phyloP scores from a whole-genome alignment of 2,797 vertebrate genomes.

The Pangasius macronema region DNA sequence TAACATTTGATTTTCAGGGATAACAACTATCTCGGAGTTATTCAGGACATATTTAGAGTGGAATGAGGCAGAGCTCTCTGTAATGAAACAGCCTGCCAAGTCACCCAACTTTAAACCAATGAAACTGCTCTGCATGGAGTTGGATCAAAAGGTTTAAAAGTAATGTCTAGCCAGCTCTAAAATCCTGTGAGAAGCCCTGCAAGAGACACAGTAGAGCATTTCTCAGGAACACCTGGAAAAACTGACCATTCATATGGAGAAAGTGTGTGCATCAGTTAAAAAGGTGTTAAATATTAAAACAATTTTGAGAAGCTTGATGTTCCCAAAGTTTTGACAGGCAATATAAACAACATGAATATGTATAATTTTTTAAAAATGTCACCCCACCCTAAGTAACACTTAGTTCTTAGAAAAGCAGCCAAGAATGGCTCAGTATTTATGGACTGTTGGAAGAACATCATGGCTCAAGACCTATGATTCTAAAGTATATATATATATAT shows the following conservation, averaged over 20 bases:
- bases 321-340: slow-evolving; percentile 13
- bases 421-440: slow-evolving; percentile 11
- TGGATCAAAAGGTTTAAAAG: slow-evolving; percentile 19
- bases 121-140: slow-evolving; percentile 11
- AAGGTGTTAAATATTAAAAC: neutral
- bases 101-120: slow-evolving; percentile 6
- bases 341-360: neutral
- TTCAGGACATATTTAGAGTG: neutral
- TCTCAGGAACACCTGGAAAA: slow-evolving; percentile 12
- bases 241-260: neutral
- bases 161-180: slow-evolving; percentile 1
- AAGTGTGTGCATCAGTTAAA: neutral
- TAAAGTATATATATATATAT: neutral
- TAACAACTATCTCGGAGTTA: neutral
- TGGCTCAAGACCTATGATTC: neutral
- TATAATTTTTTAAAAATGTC: neutral
- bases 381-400: neutral
- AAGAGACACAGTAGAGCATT: neutral
- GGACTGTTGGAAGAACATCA: slow-evolving; percentile 3
- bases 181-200: neutral
- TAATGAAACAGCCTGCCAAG: neutral
- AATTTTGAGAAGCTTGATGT: neutral
- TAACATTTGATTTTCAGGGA: slow-evolving; percentile 1
- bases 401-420: slow-evolving; percentile 8
- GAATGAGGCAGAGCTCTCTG: neutral